Evolutionary conservation across 2,113 vertebrate genomes (phyloP), one percentile per base, ranked within the genome.

Genomic region (Porphyrio hochstetteri): DNA sequence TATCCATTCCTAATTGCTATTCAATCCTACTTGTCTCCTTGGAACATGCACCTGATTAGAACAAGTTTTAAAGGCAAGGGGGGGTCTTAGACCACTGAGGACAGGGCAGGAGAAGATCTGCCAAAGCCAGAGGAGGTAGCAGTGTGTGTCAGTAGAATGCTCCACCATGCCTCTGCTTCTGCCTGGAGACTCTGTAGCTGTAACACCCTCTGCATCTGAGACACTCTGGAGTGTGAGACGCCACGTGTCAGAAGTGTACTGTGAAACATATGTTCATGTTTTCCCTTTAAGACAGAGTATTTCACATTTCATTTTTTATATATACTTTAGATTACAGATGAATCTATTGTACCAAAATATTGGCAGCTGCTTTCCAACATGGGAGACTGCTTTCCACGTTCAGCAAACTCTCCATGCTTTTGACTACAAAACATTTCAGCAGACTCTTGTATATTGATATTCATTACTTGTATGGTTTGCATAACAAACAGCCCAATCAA

Each of bases 341-440:
- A 96, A 93, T 93, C 53, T 93, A 96, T 96, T 97, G 88, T 90
- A 96, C 91, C 95, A 97, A 96, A 97, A 96, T 93, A 97, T 31
- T 82, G 94, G 70, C 88, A 94, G 86, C 83, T 96, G 91, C 86
- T 82, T 97, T 90, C 82, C 86, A 94, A 36, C 80, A 90, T 11
- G 25, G 81, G 72, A 95, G 48, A 42, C 75, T 92, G 91, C 65
- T 78, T 97, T 92, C 57, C 77, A 5, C 16, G 61, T 63, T 94
- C 76, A 90, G 36, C 4, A 2, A 92, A 72, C 38, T 55, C 65
- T 74, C 55, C 59, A 16, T 38, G 70, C 61, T 90, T 93, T 88
- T 79, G 38, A 38, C 42, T 76, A n/a, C 11, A 69, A 87, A 86
- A 52, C 52, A 42, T 82, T 93, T 93, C 61, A 86, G 67, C 46